Evolutionary conservation across 2,113 vertebrate species (phyloP), one percentile per base, ranked within the genome.

Genomic region (Cepphus grylle): DNA sequence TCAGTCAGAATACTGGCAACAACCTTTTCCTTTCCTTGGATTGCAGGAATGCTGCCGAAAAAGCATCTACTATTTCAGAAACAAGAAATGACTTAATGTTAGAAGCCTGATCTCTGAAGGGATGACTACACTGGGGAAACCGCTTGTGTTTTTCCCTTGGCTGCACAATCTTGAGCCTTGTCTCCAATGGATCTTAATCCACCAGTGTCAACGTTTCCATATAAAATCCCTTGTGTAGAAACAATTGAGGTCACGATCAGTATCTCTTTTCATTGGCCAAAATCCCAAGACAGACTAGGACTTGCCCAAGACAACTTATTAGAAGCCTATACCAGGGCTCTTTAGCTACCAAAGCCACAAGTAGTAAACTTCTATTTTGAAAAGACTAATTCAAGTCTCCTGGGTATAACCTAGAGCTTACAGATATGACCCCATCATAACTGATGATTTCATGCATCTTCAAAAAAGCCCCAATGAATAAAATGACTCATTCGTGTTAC

Each of bases 61-160:
- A 95, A 61, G 40, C 63, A 72, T 70, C 82, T 77, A 42, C n/a
- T 83, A 19, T 70, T 95, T 93, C 73, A 87, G 89, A 96, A 90
- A 93, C 26, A 82, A 91, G 90, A 90, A 92, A 74, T 77, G 20
- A 78, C 45, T 80, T 94, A 30, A 81, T 72, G 49, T 81, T 66
- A 79, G 84, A 66, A 81, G 58, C 22, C 45, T 91, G 43, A 58
- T 82, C 58, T 65, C 71, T n/a, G 20, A 85, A 85, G 38, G 32
- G 38, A 62, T 89, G 65, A 81, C 36, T 87, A 38, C 63, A 38
- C 25, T 18, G 47, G 49, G 66, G 36, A 47, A 82, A 61, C n/a
- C 26, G 25, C 50, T 81, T 62, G 40, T 91, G 53, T 43, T 92
- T 95, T 88, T 61, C 45, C 72, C 36, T 87, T 58, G 79, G 25